Evolutionary conservation across 2,888 invertebrate genomes (phyloP), one percentile per base, ranked within the genome.

Genomic region (Andricus quercusramuli): DNA sequence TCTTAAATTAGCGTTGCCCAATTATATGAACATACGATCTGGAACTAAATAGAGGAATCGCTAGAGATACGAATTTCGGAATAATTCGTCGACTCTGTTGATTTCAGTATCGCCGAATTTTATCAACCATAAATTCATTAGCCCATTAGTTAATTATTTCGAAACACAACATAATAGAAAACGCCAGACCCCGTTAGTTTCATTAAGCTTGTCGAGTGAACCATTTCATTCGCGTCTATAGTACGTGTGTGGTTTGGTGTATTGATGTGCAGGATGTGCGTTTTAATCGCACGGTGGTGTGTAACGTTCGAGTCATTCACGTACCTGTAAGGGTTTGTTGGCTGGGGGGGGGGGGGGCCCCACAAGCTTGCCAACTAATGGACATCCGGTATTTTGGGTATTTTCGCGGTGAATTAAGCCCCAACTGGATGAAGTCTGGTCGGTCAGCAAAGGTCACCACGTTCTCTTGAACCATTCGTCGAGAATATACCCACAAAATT

Each of bases 121-220:
- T 74, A 74, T 56, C 74, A 74, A 74, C 32, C 56, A 74, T 74
- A 74, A 74, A 74, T 74, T 74, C 74, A 74, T 74, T 74, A 77
- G 87, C 85, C 89, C 90, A 90, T 92, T 90, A 91, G 89, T 89
- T 91, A 91, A 92, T 91, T 91, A 91, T 91, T 90, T 89, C 86
- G 87, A 86, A 87, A 85, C 85, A 83, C 82, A 78, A 86, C 85
- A 89, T 88, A 89, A 90, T 89, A 88, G 89, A 90, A 88, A 87
- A 88, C 84, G 83, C 82, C 84, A 80, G 84, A 85, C 84, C 84
- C 83, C 83, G 86, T 86, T 85, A 86, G 85, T 85, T 84, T 83
- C 80, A 85, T 85, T 86, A 85, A 86, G 84, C 85, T 80, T 80
- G 79, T 80, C 64, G 80, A 82, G 84, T 81, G 82, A 47, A 8